Evolutionary conservation across 2,797 vertebrate genomes (phyloP), one percentile per base, ranked within the genome.

Genomic region (Rhodeus uyekii): DNA sequence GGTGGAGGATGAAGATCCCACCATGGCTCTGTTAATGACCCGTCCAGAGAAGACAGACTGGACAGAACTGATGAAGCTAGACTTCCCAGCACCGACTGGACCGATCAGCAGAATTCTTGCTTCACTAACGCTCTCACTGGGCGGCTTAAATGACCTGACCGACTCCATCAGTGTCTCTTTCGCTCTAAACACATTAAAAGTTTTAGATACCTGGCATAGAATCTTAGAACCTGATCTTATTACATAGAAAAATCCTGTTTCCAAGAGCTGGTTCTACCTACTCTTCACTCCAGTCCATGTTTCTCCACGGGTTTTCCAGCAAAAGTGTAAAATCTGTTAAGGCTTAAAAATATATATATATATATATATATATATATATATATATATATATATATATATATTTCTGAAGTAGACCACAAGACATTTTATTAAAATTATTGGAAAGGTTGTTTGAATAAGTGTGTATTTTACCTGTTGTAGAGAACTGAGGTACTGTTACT

Each of bases 51-150:
- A 94, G 84, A 91, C 89, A 0, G 94, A 94, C 86, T 94, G 91
- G 53, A 94, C 90, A 1, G 94, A 94, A 69, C 92, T 94, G 89
- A 94, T 85, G 87, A 95, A 94, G 83, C 93, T 95, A 82, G 94
- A 95, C 87, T 95, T 95, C 32, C 94, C 93, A 4, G 93, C 92
- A 36, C 89, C 75, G 5, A 93, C 84, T 0, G 93, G 93, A 2
- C 94, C 94, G 39, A 95, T 68, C 22, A 95, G 90, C 74, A 95
- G 91, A 84, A 95, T 85, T n/a, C 87, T 89, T 67, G 92, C 90
- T 46, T 84, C 69, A 8, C 87, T 55, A 71, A 80, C 88, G 5
- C 75, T 88, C 32, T 64, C 22, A 22, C 67, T 78, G 32, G 61
- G 77, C 0, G 91, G 91, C 36, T 32, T 90, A 90, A 92, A 92